phyloP scores from a whole-genome alignment of 2,888 invertebrate genomes.

The Ochropacha duplaris region DNA sequence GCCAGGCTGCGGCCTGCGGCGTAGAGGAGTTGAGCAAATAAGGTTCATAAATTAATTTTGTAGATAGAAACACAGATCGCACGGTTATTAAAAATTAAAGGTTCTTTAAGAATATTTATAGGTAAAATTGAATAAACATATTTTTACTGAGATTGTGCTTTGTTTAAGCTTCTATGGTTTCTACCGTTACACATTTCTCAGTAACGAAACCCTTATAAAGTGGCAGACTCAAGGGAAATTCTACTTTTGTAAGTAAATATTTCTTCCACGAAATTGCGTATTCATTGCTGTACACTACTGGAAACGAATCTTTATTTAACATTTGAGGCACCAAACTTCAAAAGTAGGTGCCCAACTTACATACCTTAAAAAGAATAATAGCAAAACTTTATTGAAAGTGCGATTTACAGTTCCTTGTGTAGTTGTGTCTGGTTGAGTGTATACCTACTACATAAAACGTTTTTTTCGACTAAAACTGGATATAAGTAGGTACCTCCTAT shows the following conservation, averaged over 20 bases:
- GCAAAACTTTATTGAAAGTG: not conserved
- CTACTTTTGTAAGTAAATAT: not conserved
- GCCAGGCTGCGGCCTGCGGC: not conserved
- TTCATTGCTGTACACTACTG: not conserved
- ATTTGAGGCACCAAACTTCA: not conserved
- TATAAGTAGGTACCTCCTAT: no score
- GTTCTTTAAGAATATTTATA: no score
- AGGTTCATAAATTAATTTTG: no score
- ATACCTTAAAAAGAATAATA: not conserved
- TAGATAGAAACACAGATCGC: no score
- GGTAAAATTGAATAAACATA: no score
- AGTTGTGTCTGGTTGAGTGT: not conserved
- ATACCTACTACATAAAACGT: no score
- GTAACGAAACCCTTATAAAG: not conserved
- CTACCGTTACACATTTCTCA: no score
- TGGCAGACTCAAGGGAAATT: not conserved
- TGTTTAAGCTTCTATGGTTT: no score
- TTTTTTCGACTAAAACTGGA: no score
- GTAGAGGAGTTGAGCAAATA: not conserved
- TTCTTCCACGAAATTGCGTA: not conserved
- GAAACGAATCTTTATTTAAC: not conserved
- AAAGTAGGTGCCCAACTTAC: not conserved
- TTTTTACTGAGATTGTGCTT: not conserved
- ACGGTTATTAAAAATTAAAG: no score
- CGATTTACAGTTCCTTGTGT: not conserved